phyloP scores from a whole-genome alignment of 1,140 invertebrate species.

The Heliconius eleuchia region DNA sequence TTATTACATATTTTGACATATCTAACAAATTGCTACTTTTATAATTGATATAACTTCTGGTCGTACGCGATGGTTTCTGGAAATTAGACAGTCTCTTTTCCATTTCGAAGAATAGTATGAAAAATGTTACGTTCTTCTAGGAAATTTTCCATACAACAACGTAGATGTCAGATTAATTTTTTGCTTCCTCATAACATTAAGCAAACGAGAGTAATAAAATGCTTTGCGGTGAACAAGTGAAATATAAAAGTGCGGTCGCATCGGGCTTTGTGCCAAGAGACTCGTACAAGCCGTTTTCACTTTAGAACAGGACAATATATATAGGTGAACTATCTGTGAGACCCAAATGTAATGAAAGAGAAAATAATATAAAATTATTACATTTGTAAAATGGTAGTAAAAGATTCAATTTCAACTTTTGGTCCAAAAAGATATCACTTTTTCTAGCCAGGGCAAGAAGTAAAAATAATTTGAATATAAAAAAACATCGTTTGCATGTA shows the following conservation, averaged over 20 bases:
- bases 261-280: conserved; percentile 30
- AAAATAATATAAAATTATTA: no score
- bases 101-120: not conserved
- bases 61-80: not conserved
- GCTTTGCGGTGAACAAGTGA: conserved; percentile 34
- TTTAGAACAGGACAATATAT: conserved; percentile 14
- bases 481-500: no score
- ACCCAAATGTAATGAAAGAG: not conserved
- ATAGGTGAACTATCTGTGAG: conserved; percentile 3
- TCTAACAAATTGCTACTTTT: no score
- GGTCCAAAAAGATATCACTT: no score
- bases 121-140: not conserved
- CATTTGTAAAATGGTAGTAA: no score
- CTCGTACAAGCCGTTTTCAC: conserved; percentile 24
- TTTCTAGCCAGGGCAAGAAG: no score
- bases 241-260: conserved; percentile 33
- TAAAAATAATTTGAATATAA: no score
- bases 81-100: not conserved
- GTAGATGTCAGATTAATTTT: conserved; percentile 25
- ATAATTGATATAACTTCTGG: not conserved
- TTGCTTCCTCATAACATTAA: conserved; percentile 33
- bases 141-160: conserved; percentile 3
- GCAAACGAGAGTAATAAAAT: conserved; percentile 32
- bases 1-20: no score
- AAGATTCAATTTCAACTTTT: no score